Conservation (phyloP, 2,113 vertebrate genomes). For the Orycteropus afer region DNA sequence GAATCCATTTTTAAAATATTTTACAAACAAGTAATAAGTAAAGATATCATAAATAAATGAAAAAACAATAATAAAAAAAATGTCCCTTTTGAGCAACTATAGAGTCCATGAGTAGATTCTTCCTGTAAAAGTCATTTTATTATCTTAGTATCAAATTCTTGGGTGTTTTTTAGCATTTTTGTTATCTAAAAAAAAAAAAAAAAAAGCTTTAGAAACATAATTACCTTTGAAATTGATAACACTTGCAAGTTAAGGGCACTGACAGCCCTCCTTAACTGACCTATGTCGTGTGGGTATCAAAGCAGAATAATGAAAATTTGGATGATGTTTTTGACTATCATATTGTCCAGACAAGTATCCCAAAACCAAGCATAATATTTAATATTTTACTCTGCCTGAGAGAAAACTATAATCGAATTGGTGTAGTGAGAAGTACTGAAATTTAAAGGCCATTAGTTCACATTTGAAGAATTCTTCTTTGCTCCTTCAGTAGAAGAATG, state of each 20-base stretch:
- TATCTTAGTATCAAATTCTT: neutral
- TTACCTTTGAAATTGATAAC: neutral
- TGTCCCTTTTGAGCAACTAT: neutral
- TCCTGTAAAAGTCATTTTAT: neutral
- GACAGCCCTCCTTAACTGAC: neutral
- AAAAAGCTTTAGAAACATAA: neutral
- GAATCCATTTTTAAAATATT: neutral
- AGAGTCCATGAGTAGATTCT: neutral
- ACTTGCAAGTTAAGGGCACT: neutral
- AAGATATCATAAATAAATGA: neutral
- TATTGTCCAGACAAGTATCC: neutral
- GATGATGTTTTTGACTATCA: neutral
- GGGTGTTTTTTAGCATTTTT: neutral
- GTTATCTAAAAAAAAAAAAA: neutral
- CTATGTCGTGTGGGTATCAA: neutral
- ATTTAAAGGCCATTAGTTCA: neutral
- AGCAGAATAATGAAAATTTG: neutral
- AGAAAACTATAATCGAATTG: neutral
- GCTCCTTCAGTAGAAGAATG: neutral
- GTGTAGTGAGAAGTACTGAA: neutral
- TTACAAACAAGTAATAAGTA: neutral
- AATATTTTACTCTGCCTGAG: neutral
- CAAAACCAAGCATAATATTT: neutral
- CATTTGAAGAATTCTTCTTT: neutral
- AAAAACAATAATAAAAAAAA: neutral